Evolutionary conservation across 2,888 invertebrate genomes (phyloP).

Genomic region (Plebejus argus): DNA sequence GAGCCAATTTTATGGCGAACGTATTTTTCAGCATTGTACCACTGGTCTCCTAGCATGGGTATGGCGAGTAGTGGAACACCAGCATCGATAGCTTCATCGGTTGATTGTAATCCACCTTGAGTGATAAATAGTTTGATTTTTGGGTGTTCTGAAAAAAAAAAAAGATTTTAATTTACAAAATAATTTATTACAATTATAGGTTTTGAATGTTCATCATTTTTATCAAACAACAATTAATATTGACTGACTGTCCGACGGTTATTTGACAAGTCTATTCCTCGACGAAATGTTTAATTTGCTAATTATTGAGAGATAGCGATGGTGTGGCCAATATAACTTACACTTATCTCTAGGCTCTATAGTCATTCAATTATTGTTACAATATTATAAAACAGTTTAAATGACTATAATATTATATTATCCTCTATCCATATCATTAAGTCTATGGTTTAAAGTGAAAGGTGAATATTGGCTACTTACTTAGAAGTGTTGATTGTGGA

Average conservation of each 20-base stretch:
- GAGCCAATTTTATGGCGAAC: conserved; percentile 50
- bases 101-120: conserved; percentile 45
- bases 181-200: no score
- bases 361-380: no score
- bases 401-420: no score
- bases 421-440: no score
- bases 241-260: background rate
- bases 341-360: no score
- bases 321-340: no score
- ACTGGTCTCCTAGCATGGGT: conserved; percentile 63
- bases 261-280: background rate
- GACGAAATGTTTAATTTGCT: no score
- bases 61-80: conserved; percentile 61
- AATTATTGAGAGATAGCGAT: no score
- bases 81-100: conserved; percentile 62
- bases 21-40: conserved; percentile 55
- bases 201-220: no score
- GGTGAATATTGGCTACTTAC: conserved; percentile 40
- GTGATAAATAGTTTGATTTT: conserved; percentile 33
- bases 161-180: background rate
- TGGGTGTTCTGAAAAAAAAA: conserved; percentile 32
- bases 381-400: no score
- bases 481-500: conserved; percentile 58
- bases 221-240: background rate
- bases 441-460: background rate